Conservation (phyloP, 1,140 invertebrate species). For the Meloidogyne exigua region DNA sequence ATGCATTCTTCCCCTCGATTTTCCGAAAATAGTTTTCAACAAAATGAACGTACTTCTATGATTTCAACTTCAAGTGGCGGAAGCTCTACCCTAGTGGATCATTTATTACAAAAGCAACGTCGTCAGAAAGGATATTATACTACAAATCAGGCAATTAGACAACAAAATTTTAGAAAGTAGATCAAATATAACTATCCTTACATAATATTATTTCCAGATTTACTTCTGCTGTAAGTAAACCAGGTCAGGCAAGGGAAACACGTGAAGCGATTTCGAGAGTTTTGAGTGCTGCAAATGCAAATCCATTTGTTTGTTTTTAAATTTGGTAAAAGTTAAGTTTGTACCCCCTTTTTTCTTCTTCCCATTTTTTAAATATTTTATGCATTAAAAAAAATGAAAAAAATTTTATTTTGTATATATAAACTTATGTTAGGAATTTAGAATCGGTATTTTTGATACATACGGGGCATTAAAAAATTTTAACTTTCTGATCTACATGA, state of each 20-base stretch:
- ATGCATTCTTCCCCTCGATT: conserved; percentile 10
- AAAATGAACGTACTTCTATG: conserved; percentile 28
- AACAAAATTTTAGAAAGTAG: conserved; percentile 40
- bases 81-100: conserved; percentile 34
- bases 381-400: too few species aligned
- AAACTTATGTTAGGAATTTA: too few species aligned
- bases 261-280: conserved; percentile 47
- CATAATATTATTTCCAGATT: conserved; percentile 40
- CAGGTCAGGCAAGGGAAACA: conserved; percentile 46
- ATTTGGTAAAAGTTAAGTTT: too few species aligned
- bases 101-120: conserved; percentile 22
- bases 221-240: conserved; percentile 43
- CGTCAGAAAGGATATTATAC: not conserved
- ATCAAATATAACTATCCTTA: not conserved
- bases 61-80: conserved; percentile 28
- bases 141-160: conserved; percentile 7
- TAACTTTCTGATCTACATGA: too few species aligned
- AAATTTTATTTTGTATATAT: too few species aligned
- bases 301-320: conserved; percentile 35
- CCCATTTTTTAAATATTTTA: too few species aligned
- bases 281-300: conserved; percentile 34
- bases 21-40: not conserved
- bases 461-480: too few species aligned
- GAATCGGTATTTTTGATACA: too few species aligned
- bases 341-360: too few species aligned